These are phyloP conservation scores for Oenanthe oenanthe DNA, from an alignment of 2,113 vertebrate species.

Conservation along the genomic window DNA sequence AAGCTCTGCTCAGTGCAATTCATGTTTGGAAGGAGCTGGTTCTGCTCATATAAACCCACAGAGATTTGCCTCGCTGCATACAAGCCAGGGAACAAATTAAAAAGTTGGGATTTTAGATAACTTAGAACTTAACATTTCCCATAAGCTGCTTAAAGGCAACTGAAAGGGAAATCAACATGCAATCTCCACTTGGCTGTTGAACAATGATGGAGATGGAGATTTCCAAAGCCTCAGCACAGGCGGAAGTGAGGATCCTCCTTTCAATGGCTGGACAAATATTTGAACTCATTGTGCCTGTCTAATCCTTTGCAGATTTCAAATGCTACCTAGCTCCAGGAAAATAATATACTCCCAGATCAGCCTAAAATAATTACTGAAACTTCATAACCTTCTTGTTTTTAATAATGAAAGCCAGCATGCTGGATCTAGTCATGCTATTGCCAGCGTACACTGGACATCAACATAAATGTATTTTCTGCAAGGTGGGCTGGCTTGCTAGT, in stretches of 20 bases:
- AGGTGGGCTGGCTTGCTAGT: background rate
- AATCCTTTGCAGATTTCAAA: constrained; percentile 31
- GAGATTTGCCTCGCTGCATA: background rate
- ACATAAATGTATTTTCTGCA: background rate
- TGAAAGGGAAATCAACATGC: background rate
- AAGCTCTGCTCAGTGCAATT: background rate
- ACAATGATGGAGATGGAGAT: constrained; percentile 10
- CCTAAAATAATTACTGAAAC: background rate
- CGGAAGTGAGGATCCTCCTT: constrained; percentile 33
- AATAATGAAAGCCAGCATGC: background rate
- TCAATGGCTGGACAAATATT: constrained; percentile 57
- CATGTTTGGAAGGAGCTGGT: background rate
- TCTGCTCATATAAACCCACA: background rate
- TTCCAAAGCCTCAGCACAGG: background rate
- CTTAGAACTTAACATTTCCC: background rate
- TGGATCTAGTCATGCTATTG: background rate
- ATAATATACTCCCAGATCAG: background rate
- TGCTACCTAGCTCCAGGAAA: background rate
- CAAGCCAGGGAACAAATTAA: background rate
- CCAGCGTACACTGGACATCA: background rate
- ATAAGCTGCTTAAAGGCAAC: constrained; percentile 30
- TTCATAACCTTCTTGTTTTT: background rate
- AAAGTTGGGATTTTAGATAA: background rate
- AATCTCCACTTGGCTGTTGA: background rate
- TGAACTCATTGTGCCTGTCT: constrained; percentile 8